These are phyloP conservation scores for Cichladusa arquata DNA, from an alignment of 2,113 vertebrate species.

Conservation along the genomic window DNA sequence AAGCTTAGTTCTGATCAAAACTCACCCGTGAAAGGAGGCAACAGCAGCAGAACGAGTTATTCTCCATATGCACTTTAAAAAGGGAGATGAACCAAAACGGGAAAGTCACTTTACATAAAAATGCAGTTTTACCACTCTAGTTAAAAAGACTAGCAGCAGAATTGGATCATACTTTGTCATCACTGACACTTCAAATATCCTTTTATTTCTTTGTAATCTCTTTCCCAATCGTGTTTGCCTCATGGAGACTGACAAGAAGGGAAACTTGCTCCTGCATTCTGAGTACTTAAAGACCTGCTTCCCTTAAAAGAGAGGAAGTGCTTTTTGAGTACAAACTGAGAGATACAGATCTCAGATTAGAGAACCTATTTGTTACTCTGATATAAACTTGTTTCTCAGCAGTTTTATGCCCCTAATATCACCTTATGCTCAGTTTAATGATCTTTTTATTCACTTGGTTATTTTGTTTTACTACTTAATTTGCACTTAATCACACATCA, in stretches of 20 bases:
- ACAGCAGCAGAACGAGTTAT: conserved; percentile 19
- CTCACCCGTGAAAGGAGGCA: neutral
- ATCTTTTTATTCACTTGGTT: conserved; percentile 30
- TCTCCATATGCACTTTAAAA: conserved; percentile 29
- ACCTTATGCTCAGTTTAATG: neutral
- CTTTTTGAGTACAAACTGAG: neutral
- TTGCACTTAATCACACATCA: conserved; percentile 17
- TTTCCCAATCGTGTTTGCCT: conserved; percentile 21
- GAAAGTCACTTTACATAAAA: conserved; percentile 58
- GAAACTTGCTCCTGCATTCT: conserved; percentile 10
- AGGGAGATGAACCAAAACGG: neutral
- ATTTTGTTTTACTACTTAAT: conserved; percentile 44
- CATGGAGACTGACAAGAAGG: conserved; percentile 40
- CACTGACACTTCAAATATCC: conserved; percentile 68
- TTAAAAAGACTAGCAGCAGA: conserved; percentile 48
- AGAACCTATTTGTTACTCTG: neutral
- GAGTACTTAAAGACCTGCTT: neutral
- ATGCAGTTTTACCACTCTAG: conserved; percentile 23
- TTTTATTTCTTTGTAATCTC: conserved; percentile 69
- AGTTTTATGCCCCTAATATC: neutral
- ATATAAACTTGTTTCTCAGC: conserved; percentile 2
- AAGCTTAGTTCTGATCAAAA: neutral
- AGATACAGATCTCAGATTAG: conserved; percentile 23
- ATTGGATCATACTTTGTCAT: conserved; percentile 60
- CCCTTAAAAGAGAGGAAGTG: conserved; percentile 18